phyloP scores from a whole-genome alignment of 2,888 invertebrate genomes.

The Fragum sueziense region DNA sequence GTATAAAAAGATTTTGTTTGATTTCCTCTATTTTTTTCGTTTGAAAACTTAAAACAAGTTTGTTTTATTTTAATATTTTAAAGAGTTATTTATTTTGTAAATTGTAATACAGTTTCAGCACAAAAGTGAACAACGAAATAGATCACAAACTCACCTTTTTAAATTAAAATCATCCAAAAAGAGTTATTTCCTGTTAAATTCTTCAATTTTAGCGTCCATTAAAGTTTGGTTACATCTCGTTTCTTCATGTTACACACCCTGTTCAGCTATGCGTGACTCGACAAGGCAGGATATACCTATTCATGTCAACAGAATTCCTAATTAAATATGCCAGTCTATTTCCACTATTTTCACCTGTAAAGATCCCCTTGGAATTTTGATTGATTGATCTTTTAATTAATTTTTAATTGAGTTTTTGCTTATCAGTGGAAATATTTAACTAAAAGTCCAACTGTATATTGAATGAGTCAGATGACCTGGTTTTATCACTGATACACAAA shows the following conservation, averaged over 20 bases:
- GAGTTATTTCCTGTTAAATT: not conserved
- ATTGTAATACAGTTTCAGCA: no score
- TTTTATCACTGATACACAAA: conserved; percentile 5
- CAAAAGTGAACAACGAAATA: no score
- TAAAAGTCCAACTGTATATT: not conserved
- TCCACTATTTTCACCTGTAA: not conserved
- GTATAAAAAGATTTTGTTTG: no score
- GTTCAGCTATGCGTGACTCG: not conserved
- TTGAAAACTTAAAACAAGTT: no score
- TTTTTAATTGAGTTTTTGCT: not conserved
- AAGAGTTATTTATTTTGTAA: no score
- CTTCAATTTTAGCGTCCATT: not conserved
- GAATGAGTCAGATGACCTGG: conserved; percentile 20
- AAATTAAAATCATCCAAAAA: not conserved
- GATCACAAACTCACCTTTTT: not conserved
- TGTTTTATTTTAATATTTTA: no score
- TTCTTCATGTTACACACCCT: not conserved
- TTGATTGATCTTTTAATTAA: not conserved
- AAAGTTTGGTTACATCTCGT: not conserved
- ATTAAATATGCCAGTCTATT: not conserved
- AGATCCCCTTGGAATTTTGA: not conserved
- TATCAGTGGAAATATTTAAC: not conserved
- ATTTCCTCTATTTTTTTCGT: no score
- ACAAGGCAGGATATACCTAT: not conserved
- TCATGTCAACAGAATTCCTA: not conserved